These are phyloP conservation scores for Acrobasis consociella DNA, from an alignment of 2,888 invertebrate genomes.

Conservation along the genomic window DNA sequence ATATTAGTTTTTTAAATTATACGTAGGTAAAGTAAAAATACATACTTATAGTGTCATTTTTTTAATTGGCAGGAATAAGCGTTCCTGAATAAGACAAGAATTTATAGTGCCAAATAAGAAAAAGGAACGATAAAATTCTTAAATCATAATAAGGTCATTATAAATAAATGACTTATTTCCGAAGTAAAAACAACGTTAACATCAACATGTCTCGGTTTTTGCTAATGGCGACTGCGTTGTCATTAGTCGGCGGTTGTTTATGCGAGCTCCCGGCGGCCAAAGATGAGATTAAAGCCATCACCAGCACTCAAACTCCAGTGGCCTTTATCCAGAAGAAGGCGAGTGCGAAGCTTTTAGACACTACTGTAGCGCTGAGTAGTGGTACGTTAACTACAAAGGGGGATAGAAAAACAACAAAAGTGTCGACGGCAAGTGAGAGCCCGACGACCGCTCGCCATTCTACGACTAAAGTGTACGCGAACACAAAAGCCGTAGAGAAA, in stretches of 20 bases:
- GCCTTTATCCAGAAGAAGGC: conserved; percentile 47
- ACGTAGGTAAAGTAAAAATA: neutral
- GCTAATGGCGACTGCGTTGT: conserved; percentile 52
- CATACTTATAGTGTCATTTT: conserved; percentile 14
- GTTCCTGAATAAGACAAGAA: conserved; percentile 35
- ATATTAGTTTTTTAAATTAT: no score
- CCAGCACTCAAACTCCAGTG: conserved; percentile 52
- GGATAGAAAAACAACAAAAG: conserved; percentile 67
- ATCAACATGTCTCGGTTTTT: conserved; percentile 43
- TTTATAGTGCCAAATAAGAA: conserved; percentile 40
- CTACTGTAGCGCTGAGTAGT: conserved; percentile 55
- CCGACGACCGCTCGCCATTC: conserved; percentile 57
- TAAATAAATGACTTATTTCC: conserved; percentile 25
- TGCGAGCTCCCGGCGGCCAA: conserved; percentile 51
- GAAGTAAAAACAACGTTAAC: conserved; percentile 39
- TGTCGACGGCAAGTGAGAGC: conserved; percentile 55
- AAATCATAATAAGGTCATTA: conserved; percentile 25
- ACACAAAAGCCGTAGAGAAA: conserved; percentile 66
- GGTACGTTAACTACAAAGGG: conserved; percentile 64
- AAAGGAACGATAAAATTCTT: conserved; percentile 26
- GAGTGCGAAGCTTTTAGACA: conserved; percentile 57
- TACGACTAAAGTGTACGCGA: conserved; percentile 59
- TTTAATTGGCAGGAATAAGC: conserved; percentile 39
- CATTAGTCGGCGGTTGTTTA: conserved; percentile 53
- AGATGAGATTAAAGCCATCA: conserved; percentile 53